Percentiles rank a stretch among this genome's conserved stretches.
Conservation (phyloP, 2,113 vertebrate species). For the Oncorhynchus clarkii region DNA sequence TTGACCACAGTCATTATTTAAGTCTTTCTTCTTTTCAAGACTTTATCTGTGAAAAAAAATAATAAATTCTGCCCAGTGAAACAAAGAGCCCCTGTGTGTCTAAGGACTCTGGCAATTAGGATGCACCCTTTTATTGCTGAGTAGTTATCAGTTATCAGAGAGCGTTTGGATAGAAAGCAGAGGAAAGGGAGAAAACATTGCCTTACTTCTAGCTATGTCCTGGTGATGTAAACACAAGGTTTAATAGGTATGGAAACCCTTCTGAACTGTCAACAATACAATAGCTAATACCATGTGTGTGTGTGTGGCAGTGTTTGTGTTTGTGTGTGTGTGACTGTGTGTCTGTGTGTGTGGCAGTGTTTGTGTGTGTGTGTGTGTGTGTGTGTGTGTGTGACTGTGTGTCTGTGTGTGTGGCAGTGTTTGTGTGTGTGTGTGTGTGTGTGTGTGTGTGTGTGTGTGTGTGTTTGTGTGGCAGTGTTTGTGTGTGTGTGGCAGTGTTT, state of each 20-base stretch:
- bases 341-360: background rate
- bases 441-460: too few relatives aligned
- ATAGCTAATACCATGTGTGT: too few relatives aligned
- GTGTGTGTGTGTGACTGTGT: too few relatives aligned
- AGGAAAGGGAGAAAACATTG: background rate
- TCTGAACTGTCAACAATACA: background rate
- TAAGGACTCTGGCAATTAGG: conserved; percentile 42
- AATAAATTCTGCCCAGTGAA: conserved; percentile 33
- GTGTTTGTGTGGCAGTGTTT: background rate
- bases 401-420: too few relatives aligned
- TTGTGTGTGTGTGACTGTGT: background rate
- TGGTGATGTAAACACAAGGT: too few relatives aligned
- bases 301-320: too few relatives aligned
- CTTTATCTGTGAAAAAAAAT: conserved; percentile 44
- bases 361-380: background rate
- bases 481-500: too few relatives aligned
- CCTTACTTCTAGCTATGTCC: too few relatives aligned
- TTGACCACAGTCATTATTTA: conserved; percentile 62
- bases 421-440: too few relatives aligned
- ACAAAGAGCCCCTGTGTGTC: conserved; percentile 61
- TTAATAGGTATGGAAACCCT: background rate
- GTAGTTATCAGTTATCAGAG: background rate
- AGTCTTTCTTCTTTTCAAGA: conserved; percentile 32
- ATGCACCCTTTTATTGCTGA: conserved; percentile 50
- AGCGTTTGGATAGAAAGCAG: conserved; percentile 2